Conservation (phyloP, 1,140 invertebrate species). For the Ips nitidus region DNA sequence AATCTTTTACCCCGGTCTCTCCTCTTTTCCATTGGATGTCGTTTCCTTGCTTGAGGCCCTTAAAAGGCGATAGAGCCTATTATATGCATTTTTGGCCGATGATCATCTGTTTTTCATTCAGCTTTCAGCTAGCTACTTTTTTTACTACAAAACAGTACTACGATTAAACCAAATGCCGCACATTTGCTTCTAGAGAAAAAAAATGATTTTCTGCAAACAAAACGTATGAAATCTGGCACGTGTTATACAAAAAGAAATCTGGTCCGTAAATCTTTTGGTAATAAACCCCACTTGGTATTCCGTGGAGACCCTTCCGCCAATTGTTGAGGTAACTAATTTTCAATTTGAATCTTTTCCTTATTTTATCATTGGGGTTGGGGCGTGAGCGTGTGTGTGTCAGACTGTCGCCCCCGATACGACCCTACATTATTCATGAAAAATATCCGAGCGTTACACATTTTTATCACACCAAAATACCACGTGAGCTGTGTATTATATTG, state of each 20-base stretch:
- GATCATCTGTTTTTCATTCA: too few species aligned
- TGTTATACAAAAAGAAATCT: not conserved
- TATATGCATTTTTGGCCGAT: too few species aligned
- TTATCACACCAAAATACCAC: constrained; percentile 44
- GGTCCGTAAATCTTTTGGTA: constrained; percentile 19
- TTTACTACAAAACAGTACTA: too few species aligned
- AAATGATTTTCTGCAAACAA: too few species aligned
- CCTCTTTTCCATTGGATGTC: constrained; percentile 41
- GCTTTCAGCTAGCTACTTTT: too few species aligned
- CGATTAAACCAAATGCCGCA: too few species aligned
- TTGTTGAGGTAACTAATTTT: constrained; percentile 47
- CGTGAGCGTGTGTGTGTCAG: constrained; percentile 36
- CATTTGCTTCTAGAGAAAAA: too few species aligned
- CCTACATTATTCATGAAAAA: constrained; percentile 50
- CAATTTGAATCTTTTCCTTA: constrained; percentile 46
- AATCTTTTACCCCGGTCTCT: constrained; percentile 52
- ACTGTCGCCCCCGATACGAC: constrained; percentile 44
- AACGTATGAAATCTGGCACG: too few species aligned
- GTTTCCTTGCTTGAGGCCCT: constrained; percentile 25
- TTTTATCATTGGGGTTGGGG: constrained; percentile 32
- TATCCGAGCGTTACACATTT: constrained; percentile 45
- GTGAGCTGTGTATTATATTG: constrained; percentile 37
- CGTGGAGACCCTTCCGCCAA: constrained; percentile 34
- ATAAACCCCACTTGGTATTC: constrained; percentile 31
- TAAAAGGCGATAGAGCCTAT: constrained; percentile 15